Evolutionary conservation across 2,888 invertebrate species (phyloP).

Genomic region (Nymphalis urticae): DNA sequence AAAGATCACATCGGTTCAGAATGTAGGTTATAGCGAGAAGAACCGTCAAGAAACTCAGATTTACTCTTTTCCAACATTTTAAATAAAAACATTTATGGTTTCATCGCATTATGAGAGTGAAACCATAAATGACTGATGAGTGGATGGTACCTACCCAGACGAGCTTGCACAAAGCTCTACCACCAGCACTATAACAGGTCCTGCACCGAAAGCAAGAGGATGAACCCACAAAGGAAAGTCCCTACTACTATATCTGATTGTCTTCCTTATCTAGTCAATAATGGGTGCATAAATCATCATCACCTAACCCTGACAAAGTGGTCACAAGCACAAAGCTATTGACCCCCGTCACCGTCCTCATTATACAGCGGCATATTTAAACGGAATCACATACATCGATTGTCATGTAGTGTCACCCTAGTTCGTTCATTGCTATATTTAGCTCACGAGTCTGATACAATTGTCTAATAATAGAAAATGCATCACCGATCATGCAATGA

Average conservation of each 20-base stretch:
- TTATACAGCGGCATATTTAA: conserved; percentile 10
- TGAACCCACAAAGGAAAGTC: conserved; percentile 72
- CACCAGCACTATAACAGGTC: no score
- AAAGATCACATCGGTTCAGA: no score
- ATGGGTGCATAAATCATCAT: not conserved
- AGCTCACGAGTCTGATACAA: conserved; percentile 53
- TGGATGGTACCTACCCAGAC: no score
- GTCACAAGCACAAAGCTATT: conserved; percentile 11
- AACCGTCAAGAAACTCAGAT: no score
- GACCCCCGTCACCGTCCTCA: conserved; percentile 5
- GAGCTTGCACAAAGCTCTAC: no score
- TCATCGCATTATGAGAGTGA: no score
- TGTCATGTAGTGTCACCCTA: conserved; percentile 21
- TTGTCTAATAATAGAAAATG: conserved; percentile 67
- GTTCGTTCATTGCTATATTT: conserved; percentile 61
- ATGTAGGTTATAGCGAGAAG: no score
- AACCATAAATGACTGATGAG: no score
- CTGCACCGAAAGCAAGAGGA: conserved; percentile 79
- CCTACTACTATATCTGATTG: no score
- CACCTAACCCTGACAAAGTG: not conserved
- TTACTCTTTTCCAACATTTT: no score
- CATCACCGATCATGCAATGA: conserved; percentile 48
- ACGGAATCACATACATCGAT: conserved; percentile 17
- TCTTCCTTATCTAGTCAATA: not conserved
- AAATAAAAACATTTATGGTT: no score